These are phyloP conservation scores for Gymnothorax javanicus DNA, from an alignment of 2,797 vertebrate genomes.

Conservation along the genomic window DNA sequence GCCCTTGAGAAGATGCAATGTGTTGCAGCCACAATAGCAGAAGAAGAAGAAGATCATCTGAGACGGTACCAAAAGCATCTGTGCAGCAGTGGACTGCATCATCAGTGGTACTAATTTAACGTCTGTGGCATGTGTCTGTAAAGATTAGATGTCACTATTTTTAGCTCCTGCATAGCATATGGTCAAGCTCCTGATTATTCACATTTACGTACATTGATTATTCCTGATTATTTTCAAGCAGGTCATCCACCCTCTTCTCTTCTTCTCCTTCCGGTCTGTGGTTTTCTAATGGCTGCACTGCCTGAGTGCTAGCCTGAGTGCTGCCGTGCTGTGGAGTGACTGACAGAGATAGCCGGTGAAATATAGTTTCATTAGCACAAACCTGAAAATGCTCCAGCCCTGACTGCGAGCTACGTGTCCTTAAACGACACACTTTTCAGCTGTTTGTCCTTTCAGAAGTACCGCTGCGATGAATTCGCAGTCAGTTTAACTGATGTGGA, in stretches of 20 bases:
- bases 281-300: slow-evolving; percentile 53
- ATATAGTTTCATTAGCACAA: slow-evolving; percentile 12
- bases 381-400: not conserved
- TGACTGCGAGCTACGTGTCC: not conserved
- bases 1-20: too few species aligned
- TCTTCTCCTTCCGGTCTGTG: slow-evolving; percentile 56
- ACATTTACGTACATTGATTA: not conserved
- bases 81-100: not conserved
- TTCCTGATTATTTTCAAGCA: slow-evolving; percentile 27
- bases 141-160: too few species aligned
- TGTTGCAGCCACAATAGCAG: too few species aligned
- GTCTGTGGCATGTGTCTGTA: not conserved
- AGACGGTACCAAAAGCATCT: not conserved
- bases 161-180: not conserved
- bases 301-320: slow-evolving; percentile 37
- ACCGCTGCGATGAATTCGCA: not conserved
- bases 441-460: not conserved
- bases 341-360: slow-evolving; percentile 51
- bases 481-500: not conserved
- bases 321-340: slow-evolving; percentile 46
- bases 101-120: not conserved
- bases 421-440: not conserved
- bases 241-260: slow-evolving; percentile 54
- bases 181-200: not conserved
- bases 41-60: too few species aligned